A percentile compares a stretch with the other conserved stretches of the same genome.
These are phyloP conservation scores for Sebastes diploproa DNA, from an alignment of 2,797 vertebrate genomes.

Conservation along the genomic window DNA sequence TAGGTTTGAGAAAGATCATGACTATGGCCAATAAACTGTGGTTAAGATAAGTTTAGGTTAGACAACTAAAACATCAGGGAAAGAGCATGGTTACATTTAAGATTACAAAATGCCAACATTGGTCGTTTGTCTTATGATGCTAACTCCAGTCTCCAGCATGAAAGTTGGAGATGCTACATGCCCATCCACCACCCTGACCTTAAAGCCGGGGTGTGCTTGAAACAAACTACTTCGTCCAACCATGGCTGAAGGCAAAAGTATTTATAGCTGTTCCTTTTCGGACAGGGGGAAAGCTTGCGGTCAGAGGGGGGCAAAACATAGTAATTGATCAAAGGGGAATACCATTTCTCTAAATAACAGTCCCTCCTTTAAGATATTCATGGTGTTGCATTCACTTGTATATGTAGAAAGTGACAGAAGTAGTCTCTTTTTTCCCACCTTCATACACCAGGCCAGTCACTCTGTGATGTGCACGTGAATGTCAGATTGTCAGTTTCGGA, in stretches of 20 bases:
- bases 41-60: neutral
- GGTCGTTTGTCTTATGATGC: neutral
- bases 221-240: neutral
- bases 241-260: neutral
- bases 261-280: constrained; percentile 1
- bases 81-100: neutral
- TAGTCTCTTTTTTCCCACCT: neutral
- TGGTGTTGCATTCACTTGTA: neutral
- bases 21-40: neutral
- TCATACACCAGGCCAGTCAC: neutral
- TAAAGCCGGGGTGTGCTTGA: neutral
- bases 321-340: neutral
- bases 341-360: neutral
- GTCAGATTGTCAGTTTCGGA: neutral
- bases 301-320: neutral
- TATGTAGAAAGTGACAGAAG: neutral
- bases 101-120: neutral
- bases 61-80: neutral
- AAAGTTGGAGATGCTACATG: neutral
- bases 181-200: neutral
- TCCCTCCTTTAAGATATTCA: neutral
- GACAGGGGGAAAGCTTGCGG: neutral
- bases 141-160: neutral
- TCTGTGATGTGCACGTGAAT: neutral
- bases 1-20: neutral